Conservation (phyloP, 2,113 vertebrate species). For the Apodemus speciosus region DNA sequence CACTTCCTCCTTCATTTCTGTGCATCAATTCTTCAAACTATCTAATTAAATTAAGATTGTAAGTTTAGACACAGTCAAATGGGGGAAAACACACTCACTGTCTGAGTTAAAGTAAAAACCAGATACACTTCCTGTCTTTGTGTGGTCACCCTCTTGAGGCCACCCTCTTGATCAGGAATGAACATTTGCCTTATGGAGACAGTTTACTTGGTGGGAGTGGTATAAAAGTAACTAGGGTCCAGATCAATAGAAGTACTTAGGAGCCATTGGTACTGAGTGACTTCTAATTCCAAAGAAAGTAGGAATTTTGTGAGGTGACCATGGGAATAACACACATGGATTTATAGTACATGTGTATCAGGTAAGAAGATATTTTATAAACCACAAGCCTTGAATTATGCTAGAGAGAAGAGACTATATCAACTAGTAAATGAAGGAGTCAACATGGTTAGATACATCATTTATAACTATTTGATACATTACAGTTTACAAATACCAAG, state of each 20-base stretch:
- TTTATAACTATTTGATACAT: not conserved
- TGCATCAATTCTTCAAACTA: not conserved
- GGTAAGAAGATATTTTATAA: not conserved
- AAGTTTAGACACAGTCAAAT: not conserved
- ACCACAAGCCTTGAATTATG: not conserved
- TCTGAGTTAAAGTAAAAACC: not conserved
- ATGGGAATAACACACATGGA: not conserved
- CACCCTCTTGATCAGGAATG: not conserved
- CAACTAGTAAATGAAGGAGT: not conserved
- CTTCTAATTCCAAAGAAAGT: slow-evolving; percentile 6
- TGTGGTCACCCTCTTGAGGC: not conserved
- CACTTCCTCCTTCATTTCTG: not conserved
- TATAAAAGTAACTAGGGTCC: not conserved
- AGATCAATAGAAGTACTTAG: slow-evolving; percentile 4
- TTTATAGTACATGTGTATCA: not conserved
- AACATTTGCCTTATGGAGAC: not conserved
- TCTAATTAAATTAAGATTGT: not conserved
- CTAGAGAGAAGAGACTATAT: not conserved
- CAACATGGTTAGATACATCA: not conserved
- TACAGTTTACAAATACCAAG: not conserved
- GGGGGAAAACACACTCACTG: not conserved
- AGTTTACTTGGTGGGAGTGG: not conserved
- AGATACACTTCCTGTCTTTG: not conserved
- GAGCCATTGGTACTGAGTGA: not conserved
- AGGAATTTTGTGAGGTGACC: not conserved